Conservation (phyloP, 2,113 vertebrate genomes). For the Conger conger region DNA sequence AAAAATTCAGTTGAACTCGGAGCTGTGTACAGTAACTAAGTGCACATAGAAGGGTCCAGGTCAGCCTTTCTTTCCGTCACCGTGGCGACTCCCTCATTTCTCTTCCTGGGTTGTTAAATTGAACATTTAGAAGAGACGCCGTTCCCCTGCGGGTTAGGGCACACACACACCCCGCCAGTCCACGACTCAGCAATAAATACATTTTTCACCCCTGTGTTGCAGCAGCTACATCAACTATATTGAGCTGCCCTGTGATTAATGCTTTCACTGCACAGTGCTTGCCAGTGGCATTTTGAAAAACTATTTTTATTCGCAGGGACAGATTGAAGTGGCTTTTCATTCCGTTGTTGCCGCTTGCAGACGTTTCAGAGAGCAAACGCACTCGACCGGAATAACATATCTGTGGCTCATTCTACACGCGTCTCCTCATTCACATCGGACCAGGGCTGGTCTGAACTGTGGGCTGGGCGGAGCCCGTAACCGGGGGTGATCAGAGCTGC, state of each 20-base stretch:
- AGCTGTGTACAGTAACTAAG: background rate
- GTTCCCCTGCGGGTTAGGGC: conserved; percentile 8
- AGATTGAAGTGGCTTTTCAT: conserved; percentile 19
- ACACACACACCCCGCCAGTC: background rate
- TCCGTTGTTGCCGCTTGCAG: background rate
- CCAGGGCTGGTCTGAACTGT: background rate
- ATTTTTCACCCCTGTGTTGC: conserved; percentile 22
- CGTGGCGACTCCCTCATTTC: conserved; percentile 18
- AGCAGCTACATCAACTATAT: conserved; percentile 10
- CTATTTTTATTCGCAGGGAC: conserved; percentile 20
- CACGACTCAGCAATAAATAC: conserved; percentile 20
- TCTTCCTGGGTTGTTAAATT: conserved; percentile 10
- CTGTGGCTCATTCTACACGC: background rate
- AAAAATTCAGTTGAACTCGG: background rate
- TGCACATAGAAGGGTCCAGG: background rate
- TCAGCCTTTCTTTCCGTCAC: background rate
- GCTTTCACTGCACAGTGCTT: background rate
- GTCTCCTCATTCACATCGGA: background rate
- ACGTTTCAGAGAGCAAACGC: background rate
- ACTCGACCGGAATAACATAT: background rate
- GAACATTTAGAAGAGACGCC: conserved; percentile 9
- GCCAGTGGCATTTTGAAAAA: conserved; percentile 4
- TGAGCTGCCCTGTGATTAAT: conserved; percentile 13
- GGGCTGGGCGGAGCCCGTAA: background rate
- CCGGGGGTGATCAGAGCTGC: too few relatives aligned